A percentile compares a stretch with the other conserved stretches of the same genome.
phyloP scores from a whole-genome alignment of 1,140 invertebrate species.

The Ganaspis sp. region DNA sequence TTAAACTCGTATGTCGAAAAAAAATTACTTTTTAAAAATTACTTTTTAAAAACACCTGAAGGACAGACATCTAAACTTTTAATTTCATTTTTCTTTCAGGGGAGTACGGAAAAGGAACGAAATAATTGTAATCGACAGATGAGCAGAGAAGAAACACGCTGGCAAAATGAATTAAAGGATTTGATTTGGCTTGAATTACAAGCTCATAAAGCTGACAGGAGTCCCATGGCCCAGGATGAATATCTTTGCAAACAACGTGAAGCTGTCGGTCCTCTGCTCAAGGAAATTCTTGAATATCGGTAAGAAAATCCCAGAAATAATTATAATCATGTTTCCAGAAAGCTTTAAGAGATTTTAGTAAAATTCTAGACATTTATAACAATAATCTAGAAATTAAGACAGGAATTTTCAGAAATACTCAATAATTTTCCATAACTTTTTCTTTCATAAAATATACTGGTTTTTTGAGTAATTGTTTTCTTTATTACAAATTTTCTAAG shows the following conservation, averaged over 20 bases:
- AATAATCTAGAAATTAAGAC: no score
- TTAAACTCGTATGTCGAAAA: slow-evolving; percentile 60
- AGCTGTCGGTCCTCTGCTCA: slow-evolving; percentile 82
- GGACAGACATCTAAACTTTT: no score
- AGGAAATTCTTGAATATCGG: slow-evolving; percentile 87
- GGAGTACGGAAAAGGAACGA: slow-evolving; percentile 60
- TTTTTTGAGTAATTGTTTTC: no score
- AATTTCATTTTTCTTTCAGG: slow-evolving; percentile 46
- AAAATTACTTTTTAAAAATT: not conserved
- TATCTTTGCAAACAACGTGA: slow-evolving; percentile 85
- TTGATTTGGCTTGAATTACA: slow-evolving; percentile 93
- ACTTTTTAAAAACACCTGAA: no score
- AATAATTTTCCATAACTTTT: no score
- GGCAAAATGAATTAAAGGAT: slow-evolving; percentile 92
- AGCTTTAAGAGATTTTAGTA: no score
- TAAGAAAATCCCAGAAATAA: slow-evolving; percentile 56
- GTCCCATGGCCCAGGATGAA: slow-evolving; percentile 85
- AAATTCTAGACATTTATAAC: no score
- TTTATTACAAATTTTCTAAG: no score
- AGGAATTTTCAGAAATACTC: no score
- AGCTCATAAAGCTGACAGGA: slow-evolving; percentile 86
- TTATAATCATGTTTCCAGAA: not conserved
- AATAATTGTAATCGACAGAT: slow-evolving; percentile 77
- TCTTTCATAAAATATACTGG: no score
- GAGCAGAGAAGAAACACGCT: slow-evolving; percentile 88